Evolutionary conservation across 2,888 invertebrate species (phyloP).

Genomic region (Pediacus dermestoides): DNA sequence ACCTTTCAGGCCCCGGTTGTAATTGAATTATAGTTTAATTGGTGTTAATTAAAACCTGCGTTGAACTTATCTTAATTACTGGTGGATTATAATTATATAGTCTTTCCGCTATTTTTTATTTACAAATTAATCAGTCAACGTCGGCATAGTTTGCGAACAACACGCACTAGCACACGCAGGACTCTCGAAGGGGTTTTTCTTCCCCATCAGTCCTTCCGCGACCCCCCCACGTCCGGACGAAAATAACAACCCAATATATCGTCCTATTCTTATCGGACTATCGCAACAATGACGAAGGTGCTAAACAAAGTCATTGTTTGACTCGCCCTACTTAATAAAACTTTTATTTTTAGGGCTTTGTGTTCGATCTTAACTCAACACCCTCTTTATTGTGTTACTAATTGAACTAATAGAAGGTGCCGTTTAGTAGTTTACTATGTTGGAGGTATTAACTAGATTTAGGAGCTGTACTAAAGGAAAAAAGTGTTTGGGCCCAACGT

Average conservation of each 20-base stretch:
- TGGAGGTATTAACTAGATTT: too few species aligned
- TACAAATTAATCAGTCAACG: conserved; percentile 19
- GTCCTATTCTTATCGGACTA: not conserved
- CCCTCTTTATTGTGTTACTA: conserved; percentile 7
- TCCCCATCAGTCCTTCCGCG: too few species aligned
- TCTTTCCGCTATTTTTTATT: conserved; percentile 14
- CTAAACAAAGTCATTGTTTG: conserved; percentile 5
- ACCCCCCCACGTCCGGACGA: too few species aligned
- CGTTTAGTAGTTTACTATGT: too few species aligned
- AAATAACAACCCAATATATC: conserved; percentile 1
- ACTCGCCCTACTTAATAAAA: conserved; percentile 6
- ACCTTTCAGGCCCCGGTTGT: too few species aligned
- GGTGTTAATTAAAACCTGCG: not conserved
- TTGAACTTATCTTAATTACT: conserved; percentile 3
- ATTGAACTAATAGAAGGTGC: conserved; percentile 2
- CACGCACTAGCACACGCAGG: conserved; percentile 4
- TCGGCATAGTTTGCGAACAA: conserved; percentile 1
- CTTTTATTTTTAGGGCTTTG: conserved; percentile 3
- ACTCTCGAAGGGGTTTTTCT: conserved; percentile 2
- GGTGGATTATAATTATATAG: conserved; percentile 1
- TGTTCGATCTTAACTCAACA: conserved; percentile 2
- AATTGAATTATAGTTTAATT: conserved; percentile 3
- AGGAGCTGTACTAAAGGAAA: too few species aligned
- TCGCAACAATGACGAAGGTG: not conserved
- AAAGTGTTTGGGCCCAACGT: too few species aligned